Evolutionary conservation across 2,797 vertebrate species (phyloP), one percentile per base, ranked within the genome.

Genomic region (Petrocephalus sullivani): DNA sequence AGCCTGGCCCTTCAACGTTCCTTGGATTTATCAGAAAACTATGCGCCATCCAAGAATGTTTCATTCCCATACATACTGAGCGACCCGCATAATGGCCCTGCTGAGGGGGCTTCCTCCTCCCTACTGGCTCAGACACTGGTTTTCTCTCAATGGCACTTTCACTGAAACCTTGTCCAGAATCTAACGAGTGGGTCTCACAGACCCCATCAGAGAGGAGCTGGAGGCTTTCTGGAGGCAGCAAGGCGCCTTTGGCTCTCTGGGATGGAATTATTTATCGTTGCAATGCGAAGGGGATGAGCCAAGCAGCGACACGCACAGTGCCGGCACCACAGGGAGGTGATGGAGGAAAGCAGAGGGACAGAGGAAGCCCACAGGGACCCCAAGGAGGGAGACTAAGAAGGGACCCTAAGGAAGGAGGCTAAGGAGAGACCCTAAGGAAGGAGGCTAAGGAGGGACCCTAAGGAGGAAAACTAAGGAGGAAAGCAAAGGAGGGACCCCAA

Each of bases 291-390:
- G 46, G 21, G 23, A 57, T 37, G 33, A 67, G 46, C 33, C 19
- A 53, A 51, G 64, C 82, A 67, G 84, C 12, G 41, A 64, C 33
- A 64, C 21, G 21, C 28, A 85, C 51, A 58, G 84, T 23, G 28
- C 58, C 28, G 21, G 16, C 51, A 64, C 33, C 58, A 85, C 14
- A 7, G 51, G 53, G n/a, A 53, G 41, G 33, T 33, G 1, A 86
- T n/a, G 16, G 60, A 71, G 81, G 16, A 86, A 84, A 86, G 88
- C 83, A 56, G 19, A 86, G 28, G 19, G 85, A n/a, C n/a, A 71
- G 60, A 85, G 23, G 60, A 56, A 75, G 16, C 23, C 82, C 19
- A 23, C n/a, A 67, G 6, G 19, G 19, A 87, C 54, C 7, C 46
- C 86, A 71, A 88, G 6, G 37, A 53, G 19, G 67, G 41, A 46